These are phyloP conservation scores for Arctocebus calabarensis DNA, from an alignment of 2,797 vertebrate species.

Conservation along the genomic window DNA sequence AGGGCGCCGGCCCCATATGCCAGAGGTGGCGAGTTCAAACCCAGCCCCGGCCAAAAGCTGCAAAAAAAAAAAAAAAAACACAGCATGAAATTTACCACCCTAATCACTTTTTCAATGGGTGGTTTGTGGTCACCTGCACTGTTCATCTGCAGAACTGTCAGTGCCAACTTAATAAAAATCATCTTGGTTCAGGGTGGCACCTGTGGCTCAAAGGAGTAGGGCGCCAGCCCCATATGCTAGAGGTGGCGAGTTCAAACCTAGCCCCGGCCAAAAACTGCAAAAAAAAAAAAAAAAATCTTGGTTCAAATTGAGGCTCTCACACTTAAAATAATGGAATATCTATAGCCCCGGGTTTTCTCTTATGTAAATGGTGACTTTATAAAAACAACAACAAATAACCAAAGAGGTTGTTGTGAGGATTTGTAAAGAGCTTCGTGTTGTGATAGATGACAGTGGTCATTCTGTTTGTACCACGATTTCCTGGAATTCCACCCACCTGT, in stretches of 20 bases:
- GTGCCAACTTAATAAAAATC: not conserved
- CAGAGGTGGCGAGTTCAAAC: no score
- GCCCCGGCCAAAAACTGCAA: no score
- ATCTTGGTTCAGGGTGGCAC: not conserved
- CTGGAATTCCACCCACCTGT: not conserved
- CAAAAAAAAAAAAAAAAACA: no score
- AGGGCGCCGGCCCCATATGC: no score
- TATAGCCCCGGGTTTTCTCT: not conserved
- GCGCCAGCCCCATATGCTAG: no score
- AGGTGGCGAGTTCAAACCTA: no score
- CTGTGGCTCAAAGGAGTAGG: no score
- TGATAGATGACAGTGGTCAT: not conserved
- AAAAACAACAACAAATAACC: not conserved
- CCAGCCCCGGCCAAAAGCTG: no score
- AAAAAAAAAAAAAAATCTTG: not conserved
- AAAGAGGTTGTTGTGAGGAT: not conserved
- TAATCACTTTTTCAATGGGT: not conserved
- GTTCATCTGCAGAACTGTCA: not conserved
- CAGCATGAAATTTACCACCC: not conserved
- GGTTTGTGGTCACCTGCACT: not conserved
- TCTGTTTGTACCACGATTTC: not conserved
- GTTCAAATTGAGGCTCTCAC: not conserved
- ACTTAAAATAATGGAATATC: not conserved
- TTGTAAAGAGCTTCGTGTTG: not conserved
- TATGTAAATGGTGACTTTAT: not conserved